Percentiles rank a stretch among this genome's conserved stretches.
phyloP scores from a whole-genome alignment of 1,140 invertebrate species.

The Drosophila orosa region DNA sequence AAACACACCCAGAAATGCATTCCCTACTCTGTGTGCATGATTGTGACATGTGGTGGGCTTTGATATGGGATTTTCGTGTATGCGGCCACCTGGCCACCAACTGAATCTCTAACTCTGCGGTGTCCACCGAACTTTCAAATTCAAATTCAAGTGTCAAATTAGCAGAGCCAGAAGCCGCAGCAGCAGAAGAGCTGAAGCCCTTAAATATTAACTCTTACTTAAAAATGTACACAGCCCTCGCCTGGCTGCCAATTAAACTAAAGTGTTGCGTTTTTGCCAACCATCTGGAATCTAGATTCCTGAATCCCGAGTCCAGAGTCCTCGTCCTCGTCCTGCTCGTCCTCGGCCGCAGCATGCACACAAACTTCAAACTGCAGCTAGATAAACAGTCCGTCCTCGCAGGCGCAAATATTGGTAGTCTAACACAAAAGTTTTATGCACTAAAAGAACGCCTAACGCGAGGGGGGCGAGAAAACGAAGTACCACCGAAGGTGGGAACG shows the following conservation, averaged over 20 bases:
- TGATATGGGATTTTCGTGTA: slow-evolving; percentile 66
- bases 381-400: slow-evolving; percentile 67
- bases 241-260: slow-evolving; percentile 74
- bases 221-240: slow-evolving; percentile 73
- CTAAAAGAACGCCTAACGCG: slow-evolving; percentile 51
- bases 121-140: slow-evolving; percentile 27
- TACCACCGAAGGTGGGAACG: slow-evolving; percentile 3
- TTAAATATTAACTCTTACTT: slow-evolving; percentile 80
- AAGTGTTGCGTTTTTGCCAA: slow-evolving; percentile 67
- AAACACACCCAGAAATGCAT: slow-evolving; percentile 10
- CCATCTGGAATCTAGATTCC: slow-evolving; percentile 20
- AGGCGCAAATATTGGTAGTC: slow-evolving; percentile 77
- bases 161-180: slow-evolving; percentile 31
- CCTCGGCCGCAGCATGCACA: slow-evolving; percentile 48
- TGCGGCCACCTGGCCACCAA: slow-evolving; percentile 23
- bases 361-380: slow-evolving; percentile 70
- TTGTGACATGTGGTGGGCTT: slow-evolving; percentile 58
- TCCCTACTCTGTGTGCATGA: slow-evolving; percentile 14
- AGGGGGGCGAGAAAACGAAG: background rate
- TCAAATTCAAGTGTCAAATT: slow-evolving; percentile 71
- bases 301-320: background rate
- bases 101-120: slow-evolving; percentile 23
- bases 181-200: slow-evolving; percentile 26
- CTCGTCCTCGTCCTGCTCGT: slow-evolving; percentile 12
- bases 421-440: slow-evolving; percentile 77